These are phyloP conservation scores for Rhagophthalmus giganteus DNA, from an alignment of 2,888 invertebrate genomes.

Conservation along the genomic window DNA sequence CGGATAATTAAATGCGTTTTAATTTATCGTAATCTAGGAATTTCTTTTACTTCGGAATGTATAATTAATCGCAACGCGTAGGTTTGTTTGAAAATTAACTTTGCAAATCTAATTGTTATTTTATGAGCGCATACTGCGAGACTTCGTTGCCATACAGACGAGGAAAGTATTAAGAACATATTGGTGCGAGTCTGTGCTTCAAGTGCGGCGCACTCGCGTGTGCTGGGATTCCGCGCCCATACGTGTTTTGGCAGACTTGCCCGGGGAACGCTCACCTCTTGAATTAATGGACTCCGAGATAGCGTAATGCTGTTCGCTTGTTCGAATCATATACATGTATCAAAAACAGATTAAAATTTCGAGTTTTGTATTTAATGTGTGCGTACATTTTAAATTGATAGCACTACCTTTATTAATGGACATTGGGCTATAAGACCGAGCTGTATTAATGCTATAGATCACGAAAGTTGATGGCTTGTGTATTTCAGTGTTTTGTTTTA, in stretches of 20 bases:
- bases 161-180: conserved; percentile 17
- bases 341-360: conserved; percentile 52
- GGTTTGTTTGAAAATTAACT: too few species aligned
- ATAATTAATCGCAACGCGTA: too few species aligned
- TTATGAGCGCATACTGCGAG: too few species aligned
- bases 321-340: conserved; percentile 52
- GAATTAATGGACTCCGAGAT: conserved; percentile 53
- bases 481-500: conserved; percentile 47
- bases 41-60: too few species aligned
- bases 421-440: conserved; percentile 40
- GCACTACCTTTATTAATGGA: conserved; percentile 48
- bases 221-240: conserved; percentile 38
- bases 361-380: conserved; percentile 48
- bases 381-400: conserved; percentile 47
- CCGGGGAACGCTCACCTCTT: conserved; percentile 42
- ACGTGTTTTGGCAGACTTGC: conserved; percentile 45
- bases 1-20: too few species aligned
- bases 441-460: conserved; percentile 45
- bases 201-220: conserved; percentile 38
- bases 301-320: conserved; percentile 55
- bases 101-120: too few species aligned
- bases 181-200: conserved; percentile 3
- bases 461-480: conserved; percentile 45
- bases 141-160: too few species aligned
- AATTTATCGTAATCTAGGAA: too few species aligned